These are phyloP conservation scores for Mormyrops attenuatus DNA, from an alignment of 2,797 vertebrate genomes.

Conservation along the genomic window DNA sequence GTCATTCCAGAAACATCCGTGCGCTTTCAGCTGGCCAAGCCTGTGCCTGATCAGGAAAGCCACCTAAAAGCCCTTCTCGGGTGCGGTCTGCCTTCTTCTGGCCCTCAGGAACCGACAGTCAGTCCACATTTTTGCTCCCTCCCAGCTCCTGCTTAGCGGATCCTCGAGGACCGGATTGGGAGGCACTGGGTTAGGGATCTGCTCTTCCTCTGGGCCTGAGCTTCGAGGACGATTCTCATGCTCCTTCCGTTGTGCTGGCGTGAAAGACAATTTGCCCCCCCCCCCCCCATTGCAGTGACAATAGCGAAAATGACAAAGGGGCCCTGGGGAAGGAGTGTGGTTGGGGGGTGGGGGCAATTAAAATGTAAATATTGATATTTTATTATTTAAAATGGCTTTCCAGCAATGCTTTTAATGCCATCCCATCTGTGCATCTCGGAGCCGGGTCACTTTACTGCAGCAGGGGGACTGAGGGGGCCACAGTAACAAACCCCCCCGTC, in stretches of 20 bases:
- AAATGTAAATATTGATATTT: conserved; percentile 99
- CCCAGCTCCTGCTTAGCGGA: background rate
- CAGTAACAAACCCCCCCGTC: conserved; percentile 19
- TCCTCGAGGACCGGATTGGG: background rate
- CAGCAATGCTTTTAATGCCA: conserved; percentile 96
- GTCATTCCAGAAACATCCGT: background rate
- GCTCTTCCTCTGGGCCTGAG: background rate
- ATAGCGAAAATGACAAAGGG: conserved; percentile 77
- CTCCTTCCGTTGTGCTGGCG: background rate
- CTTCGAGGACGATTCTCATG: background rate
- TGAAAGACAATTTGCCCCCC: conserved; percentile 49
- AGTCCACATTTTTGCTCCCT: background rate
- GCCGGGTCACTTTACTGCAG: conserved; percentile 84
- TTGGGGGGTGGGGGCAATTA: conserved; percentile 83
- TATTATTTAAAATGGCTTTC: conserved; percentile 99
- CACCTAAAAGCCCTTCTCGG: background rate
- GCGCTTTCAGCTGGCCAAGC: background rate
- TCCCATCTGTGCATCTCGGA: conserved; percentile 95
- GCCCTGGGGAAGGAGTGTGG: conserved; percentile 67
- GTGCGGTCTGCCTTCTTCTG: background rate
- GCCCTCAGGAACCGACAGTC: background rate
- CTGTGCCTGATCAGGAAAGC: background rate
- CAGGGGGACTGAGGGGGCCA: conserved; percentile 62
- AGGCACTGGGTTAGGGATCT: background rate
- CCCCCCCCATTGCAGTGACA: conserved; percentile 73